These are phyloP conservation scores for Sinelater perroti DNA, from an alignment of 2,888 invertebrate species.

Conservation along the genomic window DNA sequence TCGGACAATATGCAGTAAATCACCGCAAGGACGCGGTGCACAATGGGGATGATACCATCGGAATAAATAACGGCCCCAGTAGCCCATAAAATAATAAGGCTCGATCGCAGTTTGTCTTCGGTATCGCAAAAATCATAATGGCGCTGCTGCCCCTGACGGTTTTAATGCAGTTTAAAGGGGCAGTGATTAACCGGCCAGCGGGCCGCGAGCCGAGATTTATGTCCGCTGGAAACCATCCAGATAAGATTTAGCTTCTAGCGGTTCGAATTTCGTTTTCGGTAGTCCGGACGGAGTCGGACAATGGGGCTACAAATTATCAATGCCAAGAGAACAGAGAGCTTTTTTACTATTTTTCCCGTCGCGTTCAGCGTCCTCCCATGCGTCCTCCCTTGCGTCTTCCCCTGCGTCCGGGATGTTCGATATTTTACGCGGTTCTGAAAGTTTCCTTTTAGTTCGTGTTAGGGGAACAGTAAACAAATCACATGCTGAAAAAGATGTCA, in stretches of 20 bases:
- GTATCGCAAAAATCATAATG: constrained; percentile 40
- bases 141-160: constrained; percentile 35
- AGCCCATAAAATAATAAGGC: constrained; percentile 36
- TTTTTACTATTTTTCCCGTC: neutral
- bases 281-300: constrained; percentile 18
- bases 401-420: too few relatives aligned
- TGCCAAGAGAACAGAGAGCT: constrained; percentile 11
- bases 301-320: constrained; percentile 37
- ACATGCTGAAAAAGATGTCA: too few relatives aligned
- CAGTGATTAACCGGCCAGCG: constrained; percentile 37
- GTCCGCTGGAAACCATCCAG: constrained; percentile 30
- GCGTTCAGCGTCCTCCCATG: neutral
- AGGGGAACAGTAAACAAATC: too few relatives aligned
- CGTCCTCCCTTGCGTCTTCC: neutral
- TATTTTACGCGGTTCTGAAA: too few relatives aligned
- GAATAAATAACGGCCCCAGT: constrained; percentile 36
- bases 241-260: constrained; percentile 31
- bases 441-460: neutral
- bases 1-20: constrained; percentile 28
- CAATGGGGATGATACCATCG: constrained; percentile 36
- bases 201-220: constrained; percentile 36
- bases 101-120: constrained; percentile 34
- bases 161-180: constrained; percentile 41
- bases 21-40: constrained; percentile 29
- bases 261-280: constrained; percentile 27